Evolutionary conservation across 2,888 invertebrate species (phyloP).

Genomic region (Drosophila anomalipes): DNA sequence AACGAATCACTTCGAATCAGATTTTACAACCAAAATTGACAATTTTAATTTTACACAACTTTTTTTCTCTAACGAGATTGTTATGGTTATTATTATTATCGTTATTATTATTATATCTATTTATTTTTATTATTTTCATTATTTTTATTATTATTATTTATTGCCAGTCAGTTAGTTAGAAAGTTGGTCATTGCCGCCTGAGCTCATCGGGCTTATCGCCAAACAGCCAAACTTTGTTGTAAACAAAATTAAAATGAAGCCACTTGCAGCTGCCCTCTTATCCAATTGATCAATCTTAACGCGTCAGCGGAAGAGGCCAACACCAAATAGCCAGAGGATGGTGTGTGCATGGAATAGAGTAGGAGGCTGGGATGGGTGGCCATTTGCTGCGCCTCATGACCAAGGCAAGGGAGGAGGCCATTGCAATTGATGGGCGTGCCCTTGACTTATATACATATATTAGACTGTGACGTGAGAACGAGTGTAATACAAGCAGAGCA

Average conservation of each 20-base stretch:
- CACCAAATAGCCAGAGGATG: background rate
- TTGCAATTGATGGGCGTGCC: conserved; percentile 20
- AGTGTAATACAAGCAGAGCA: background rate
- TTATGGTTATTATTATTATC: background rate
- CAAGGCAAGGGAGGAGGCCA: background rate
- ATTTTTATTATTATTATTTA: background rate
- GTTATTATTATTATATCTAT: background rate
- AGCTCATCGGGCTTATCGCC: background rate
- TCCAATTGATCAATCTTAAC: conserved; percentile 41
- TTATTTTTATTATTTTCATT: background rate
- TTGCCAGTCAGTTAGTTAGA: background rate
- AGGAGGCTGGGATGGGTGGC: background rate
- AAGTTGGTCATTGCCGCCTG: background rate
- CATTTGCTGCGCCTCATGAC: conserved; percentile 2
- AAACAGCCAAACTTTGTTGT: background rate
- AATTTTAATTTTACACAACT: background rate
- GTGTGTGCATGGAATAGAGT: background rate
- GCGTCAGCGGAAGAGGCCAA: background rate
- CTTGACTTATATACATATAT: conserved; percentile 10
- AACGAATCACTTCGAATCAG: background rate
- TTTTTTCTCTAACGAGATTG: background rate
- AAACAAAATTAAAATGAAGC: conserved; percentile 3
- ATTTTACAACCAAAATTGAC: background rate
- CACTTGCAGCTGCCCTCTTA: conserved; percentile 16
- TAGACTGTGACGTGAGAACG: background rate